Evolutionary conservation across 2,888 invertebrate species (phyloP), one percentile per base, ranked within the genome.

Genomic region (Sarcophaga subvicina): DNA sequence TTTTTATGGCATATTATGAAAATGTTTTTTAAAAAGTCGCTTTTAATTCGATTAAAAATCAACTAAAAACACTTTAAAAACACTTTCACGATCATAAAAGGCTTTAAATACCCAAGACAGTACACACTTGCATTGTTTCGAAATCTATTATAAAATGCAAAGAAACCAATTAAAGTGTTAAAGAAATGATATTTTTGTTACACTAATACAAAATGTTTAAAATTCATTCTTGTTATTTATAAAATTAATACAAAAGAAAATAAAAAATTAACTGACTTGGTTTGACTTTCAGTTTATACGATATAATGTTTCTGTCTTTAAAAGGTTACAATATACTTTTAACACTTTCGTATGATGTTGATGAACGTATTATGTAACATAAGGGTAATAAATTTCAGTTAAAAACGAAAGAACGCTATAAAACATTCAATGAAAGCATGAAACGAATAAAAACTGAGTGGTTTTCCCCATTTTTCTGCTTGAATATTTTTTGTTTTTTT

Each of bases 1-100:
- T 22, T 69, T 37, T 69, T 69, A 69, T 69, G 22, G 22, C 22
- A 49, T 22, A 49, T 6, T 22, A 49, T 47, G 8, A 69, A 69
- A 69, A 14, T 22, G 12, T n/a, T 49, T 69, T 12, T 6, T 12
- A 47, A 47, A 69, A 69, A 69, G n/a, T 20, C 14, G 14, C 45
- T 60, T 25, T 62, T 67, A 54, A 81, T 75, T 81, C 62, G 73
- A 67, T 80, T 62, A 62, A 73, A 73, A 60, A 60, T 49, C 47
- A 73, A 69, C 54, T 60, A 80, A 80, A 45, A n/a, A 54, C 62
- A 80, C 60, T 80, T 49, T 62, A 69, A 81, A 69, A 82, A 82
- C 70, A 70, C 81, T 82, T 82, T 63, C 49, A 70, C 62, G 63
- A 25, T 54, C 54, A 54, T 54, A 54, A 54, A 17, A 14, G 17